Evolutionary conservation across 1,140 invertebrate species (phyloP).

Genomic region (Drosophila punjabiensis): DNA sequence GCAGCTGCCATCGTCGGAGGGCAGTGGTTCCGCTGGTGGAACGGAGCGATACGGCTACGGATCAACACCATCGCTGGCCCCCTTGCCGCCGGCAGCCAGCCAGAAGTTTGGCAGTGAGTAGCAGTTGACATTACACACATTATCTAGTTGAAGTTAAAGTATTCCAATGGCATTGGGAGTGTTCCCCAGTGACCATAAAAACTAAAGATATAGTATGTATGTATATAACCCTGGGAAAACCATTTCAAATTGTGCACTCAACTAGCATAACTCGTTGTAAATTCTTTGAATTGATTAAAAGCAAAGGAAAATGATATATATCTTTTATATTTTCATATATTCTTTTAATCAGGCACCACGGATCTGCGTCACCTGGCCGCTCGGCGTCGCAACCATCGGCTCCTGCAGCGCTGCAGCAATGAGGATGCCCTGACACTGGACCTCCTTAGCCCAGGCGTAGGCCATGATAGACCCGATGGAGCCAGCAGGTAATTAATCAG

Average conservation of each 20-base stretch:
- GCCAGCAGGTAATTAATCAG: conserved; percentile 41
- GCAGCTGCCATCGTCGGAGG: conserved; percentile 6
- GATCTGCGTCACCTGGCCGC: conserved; percentile 73
- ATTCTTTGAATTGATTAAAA: background rate
- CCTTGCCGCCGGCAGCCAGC: conserved; percentile 57
- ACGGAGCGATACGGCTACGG: conserved; percentile 78
- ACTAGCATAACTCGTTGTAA: background rate
- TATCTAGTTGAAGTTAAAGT: conserved; percentile 18
- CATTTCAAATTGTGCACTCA: background rate
- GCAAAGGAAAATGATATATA: no score
- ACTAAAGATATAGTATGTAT: background rate
- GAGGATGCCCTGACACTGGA: conserved; percentile 51
- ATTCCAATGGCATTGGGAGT: conserved; percentile 24
- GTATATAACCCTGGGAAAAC: background rate
- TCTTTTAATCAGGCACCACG: conserved; percentile 61
- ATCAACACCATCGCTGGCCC: conserved; percentile 77
- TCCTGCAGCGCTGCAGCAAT: conserved; percentile 55
- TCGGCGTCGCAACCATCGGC: conserved; percentile 60
- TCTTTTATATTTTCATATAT: background rate
- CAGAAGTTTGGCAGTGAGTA: conserved; percentile 83
- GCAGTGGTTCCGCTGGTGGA: conserved; percentile 4
- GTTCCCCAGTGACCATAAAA: background rate
- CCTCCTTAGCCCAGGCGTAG: conserved; percentile 16
- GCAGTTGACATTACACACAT: conserved; percentile 24
- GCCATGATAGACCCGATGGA: conserved; percentile 57